Conservation (phyloP, 2,888 invertebrate species). For the Hirtodrosophila trivittata region DNA sequence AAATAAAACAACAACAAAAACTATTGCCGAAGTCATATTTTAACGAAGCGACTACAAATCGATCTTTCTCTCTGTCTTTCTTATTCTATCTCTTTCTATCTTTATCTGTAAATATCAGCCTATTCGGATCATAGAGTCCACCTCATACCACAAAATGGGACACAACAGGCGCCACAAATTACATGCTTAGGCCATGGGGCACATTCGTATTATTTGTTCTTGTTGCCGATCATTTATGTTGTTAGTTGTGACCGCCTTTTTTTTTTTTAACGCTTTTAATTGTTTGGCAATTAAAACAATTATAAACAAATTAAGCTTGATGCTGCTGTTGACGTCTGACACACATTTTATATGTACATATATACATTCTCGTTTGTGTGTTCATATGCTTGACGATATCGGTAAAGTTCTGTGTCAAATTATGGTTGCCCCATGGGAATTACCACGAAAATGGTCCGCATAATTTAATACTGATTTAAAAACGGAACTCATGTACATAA, state of each 20-base stretch:
- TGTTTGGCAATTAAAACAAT: slow-evolving; percentile 70
- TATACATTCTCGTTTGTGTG: not conserved
- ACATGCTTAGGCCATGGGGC: slow-evolving; percentile 41
- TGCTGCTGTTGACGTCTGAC: slow-evolving; percentile 43
- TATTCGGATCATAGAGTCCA: slow-evolving; percentile 24
- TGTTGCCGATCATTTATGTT: slow-evolving; percentile 7
- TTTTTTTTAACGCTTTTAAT: slow-evolving; percentile 53
- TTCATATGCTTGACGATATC: not conserved
- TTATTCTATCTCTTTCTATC: slow-evolving; percentile 8
- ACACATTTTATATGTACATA: slow-evolving; percentile 43
- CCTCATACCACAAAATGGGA: slow-evolving; percentile 48
- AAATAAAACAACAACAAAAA: slow-evolving; percentile 7
- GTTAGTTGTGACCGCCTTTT: slow-evolving; percentile 18
- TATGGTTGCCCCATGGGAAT: too few species aligned
- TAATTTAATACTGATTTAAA: too few species aligned
- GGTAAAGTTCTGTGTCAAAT: too few species aligned
- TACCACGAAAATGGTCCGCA: too few species aligned
- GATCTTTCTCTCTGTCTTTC: not conserved
- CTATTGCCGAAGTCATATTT: too few species aligned
- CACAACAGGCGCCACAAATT: slow-evolving; percentile 29
- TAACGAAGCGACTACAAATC: too few species aligned
- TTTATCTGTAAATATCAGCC: not conserved
- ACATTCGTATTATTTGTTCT: slow-evolving; percentile 31
- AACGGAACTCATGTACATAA: too few species aligned
- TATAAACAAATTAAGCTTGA: slow-evolving; percentile 69